phyloP scores from a whole-genome alignment of 64 coral and sea anemone genomes.

The Porites lutea region DNA sequence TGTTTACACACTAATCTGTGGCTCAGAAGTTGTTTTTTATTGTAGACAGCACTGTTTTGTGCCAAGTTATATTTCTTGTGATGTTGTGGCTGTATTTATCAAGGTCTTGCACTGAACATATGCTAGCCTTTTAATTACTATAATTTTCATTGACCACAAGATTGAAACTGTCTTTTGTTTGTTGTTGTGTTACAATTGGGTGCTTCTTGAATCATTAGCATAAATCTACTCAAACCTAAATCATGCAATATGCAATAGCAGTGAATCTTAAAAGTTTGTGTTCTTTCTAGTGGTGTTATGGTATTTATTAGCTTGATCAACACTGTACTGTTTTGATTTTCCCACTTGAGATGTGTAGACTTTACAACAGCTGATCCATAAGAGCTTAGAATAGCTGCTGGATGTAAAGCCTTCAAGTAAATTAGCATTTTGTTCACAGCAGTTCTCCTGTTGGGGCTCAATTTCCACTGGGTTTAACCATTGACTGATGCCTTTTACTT shows the following conservation, averaged over 20 bases:
- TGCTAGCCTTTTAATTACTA: background rate
- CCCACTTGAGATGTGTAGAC: background rate
- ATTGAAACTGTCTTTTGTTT: background rate
- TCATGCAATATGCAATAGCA: background rate
- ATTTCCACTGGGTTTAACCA: background rate
- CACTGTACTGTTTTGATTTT: background rate
- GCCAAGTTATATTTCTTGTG: background rate
- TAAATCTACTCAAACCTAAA: constrained; percentile 25
- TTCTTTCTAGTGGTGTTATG: background rate
- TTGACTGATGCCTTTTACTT: background rate
- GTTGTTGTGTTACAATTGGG: background rate
- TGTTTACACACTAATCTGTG: constrained; percentile 27
- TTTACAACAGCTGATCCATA: background rate
- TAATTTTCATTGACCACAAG: background rate
- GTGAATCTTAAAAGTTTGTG: background rate
- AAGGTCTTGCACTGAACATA: background rate
- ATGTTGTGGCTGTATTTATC: constrained; percentile 19
- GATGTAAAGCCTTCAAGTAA: background rate
- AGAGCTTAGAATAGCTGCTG: constrained; percentile 8
- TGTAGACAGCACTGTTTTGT: background rate
- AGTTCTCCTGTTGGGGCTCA: background rate
- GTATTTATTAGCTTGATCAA: background rate
- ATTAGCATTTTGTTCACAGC: constrained; percentile 23
- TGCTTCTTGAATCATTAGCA: constrained; percentile 14
- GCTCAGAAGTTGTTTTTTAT: background rate